Evolutionary conservation across 2,113 vertebrate species (phyloP).

Genomic region (Oryzias curvinotus): DNA sequence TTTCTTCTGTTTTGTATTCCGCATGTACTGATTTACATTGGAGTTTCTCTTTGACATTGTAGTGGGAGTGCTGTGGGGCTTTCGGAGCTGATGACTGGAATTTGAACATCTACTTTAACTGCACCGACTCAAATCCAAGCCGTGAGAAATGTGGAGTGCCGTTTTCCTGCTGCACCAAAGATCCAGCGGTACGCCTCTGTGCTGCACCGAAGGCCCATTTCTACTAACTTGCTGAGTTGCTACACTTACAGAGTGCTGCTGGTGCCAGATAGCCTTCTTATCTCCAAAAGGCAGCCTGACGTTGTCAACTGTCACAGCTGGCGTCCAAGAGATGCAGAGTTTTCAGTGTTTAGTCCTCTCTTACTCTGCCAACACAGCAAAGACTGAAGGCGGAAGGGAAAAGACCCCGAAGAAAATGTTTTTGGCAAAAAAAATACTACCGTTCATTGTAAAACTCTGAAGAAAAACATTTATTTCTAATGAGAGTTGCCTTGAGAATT

Average conservation of each 20-base stretch:
- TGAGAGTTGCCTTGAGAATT: slow-evolving; percentile 10
- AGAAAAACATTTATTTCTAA: slow-evolving; percentile 1
- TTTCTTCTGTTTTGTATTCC: slow-evolving; percentile 9
- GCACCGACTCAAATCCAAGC: slow-evolving; percentile 95
- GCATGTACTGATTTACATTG: not conserved
- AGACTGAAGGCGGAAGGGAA: slow-evolving; percentile 30
- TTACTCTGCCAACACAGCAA: slow-evolving; percentile 30
- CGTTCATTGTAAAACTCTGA: slow-evolving; percentile 9
- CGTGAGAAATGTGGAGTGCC: slow-evolving; percentile 96
- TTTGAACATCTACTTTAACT: slow-evolving; percentile 99
- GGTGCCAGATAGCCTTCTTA: slow-evolving; percentile 38
- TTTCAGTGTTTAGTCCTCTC: slow-evolving; percentile 28
- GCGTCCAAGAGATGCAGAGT: slow-evolving; percentile 49
- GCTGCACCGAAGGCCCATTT: too few species aligned
- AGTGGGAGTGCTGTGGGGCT: slow-evolving; percentile 99
- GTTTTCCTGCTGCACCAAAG: slow-evolving; percentile 98
- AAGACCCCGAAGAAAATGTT: slow-evolving; percentile 25
- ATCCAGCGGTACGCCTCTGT: slow-evolving; percentile 86
- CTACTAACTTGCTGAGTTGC: not conserved
- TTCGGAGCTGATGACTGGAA: slow-evolving; percentile 98
- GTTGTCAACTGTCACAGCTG: slow-evolving; percentile 26
- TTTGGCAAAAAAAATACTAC: slow-evolving; percentile 21
- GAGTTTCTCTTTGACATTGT: slow-evolving; percentile 45
- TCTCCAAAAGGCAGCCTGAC: slow-evolving; percentile 44
- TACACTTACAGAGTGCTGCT: not conserved